These are phyloP conservation scores for Pygocentrus nattereri DNA, from an alignment of 2,797 vertebrate genomes.

Conservation along the genomic window DNA sequence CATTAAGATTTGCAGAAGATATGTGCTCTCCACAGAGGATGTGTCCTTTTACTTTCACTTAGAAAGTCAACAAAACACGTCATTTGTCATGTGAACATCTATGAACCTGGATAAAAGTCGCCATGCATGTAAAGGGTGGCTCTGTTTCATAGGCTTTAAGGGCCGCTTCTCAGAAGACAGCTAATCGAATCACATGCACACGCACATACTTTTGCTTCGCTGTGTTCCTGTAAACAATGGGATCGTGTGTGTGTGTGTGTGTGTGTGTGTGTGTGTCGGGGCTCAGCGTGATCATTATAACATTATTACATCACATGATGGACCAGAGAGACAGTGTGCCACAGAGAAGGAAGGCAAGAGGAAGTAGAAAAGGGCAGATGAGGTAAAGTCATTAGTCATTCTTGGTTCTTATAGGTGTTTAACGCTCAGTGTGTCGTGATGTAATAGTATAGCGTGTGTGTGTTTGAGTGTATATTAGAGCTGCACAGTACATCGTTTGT, in stretches of 20 bases:
- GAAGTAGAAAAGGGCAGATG: background rate
- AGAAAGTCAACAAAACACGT: too few species aligned
- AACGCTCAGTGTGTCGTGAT: too few species aligned
- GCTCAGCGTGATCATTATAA: constrained; percentile 13
- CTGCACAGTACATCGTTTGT: too few species aligned
- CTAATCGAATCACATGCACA: background rate
- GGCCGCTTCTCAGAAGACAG: background rate
- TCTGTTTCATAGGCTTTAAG: background rate
- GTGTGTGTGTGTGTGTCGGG: background rate
- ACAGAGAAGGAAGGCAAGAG: background rate
- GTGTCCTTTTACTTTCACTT: too few species aligned
- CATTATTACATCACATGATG: constrained; percentile 26
- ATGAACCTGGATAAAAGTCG: background rate
- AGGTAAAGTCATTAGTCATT: background rate
- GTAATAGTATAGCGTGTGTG: too few species aligned
- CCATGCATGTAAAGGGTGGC: background rate
- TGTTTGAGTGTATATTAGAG: too few species aligned
- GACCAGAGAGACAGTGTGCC: background rate
- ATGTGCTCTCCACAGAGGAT: too few species aligned
- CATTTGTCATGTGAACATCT: background rate
- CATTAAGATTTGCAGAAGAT: too few species aligned
- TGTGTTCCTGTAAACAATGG: background rate
- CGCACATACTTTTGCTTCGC: background rate
- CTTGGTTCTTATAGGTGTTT: background rate
- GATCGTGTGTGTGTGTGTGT: constrained; percentile 1